phyloP scores from a whole-genome alignment of 1,140 invertebrate species.

The Penaeus chinensis region DNA sequence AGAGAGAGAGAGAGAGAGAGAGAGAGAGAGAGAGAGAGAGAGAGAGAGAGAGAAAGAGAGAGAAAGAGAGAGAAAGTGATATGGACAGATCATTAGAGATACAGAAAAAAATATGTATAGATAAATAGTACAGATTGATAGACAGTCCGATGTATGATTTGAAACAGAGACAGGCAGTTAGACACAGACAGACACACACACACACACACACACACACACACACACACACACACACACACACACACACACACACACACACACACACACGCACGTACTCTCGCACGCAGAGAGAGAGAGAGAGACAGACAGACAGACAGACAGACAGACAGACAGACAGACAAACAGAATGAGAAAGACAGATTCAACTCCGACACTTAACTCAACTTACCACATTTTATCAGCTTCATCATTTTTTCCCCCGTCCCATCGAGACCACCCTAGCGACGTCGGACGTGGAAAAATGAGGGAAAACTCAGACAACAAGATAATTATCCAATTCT shows the following conservation, averaged over 20 bases:
- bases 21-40: neutral
- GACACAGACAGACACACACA: neutral
- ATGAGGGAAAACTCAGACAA: too few species aligned
- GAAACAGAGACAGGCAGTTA: neutral
- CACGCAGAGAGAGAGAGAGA: neutral
- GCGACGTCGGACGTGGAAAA: too few species aligned
- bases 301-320: neutral
- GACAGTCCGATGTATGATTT: neutral
- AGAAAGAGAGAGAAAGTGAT: conserved; percentile 6
- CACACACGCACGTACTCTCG: neutral
- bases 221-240: neutral
- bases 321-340: neutral
- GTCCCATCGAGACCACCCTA: too few species aligned
- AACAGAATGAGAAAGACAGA: too few species aligned
- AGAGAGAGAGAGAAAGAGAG: neutral
- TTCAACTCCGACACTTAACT: neutral
- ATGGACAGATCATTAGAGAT: neutral
- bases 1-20: too few species aligned
- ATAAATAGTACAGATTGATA: neutral
- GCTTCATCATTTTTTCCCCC: too few species aligned
- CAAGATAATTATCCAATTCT: too few species aligned
- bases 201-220: neutral
- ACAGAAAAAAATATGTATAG: neutral
- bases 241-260: neutral
- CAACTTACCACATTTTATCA: neutral